phyloP scores from a whole-genome alignment of 2,797 vertebrate genomes.

The Antrozous pallidus region DNA sequence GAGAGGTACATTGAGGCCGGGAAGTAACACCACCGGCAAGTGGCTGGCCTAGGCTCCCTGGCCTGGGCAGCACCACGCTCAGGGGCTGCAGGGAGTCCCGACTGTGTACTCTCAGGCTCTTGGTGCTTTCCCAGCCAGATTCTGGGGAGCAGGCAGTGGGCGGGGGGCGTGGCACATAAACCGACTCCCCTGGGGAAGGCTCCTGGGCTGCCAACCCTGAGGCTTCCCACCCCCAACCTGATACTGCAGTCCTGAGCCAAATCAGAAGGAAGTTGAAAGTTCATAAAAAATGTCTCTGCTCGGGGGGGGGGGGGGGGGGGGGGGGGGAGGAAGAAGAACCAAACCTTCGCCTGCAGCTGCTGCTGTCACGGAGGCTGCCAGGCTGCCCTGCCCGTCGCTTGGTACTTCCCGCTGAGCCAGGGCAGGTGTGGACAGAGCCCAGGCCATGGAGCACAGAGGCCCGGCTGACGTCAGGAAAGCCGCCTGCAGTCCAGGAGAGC shows the following conservation, averaged over 20 bases:
- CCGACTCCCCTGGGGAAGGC: neutral
- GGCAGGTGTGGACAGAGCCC: neutral
- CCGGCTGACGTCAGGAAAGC: neutral
- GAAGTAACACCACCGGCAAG: neutral
- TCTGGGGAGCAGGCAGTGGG: rapidly evolving
- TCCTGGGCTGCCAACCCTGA: neutral
- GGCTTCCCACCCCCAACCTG: neutral
- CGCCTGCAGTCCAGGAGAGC: neutral
- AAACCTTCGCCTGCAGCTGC: neutral
- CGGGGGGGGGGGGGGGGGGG: neutral
- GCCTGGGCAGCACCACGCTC: neutral
- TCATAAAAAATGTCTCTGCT: constrained; percentile 46
- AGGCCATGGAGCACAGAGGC: neutral
- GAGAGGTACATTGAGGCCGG: neutral
- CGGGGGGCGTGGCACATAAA: neutral
- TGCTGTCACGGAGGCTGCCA: neutral
- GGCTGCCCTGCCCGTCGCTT: neutral
- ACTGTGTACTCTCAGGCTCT: neutral
- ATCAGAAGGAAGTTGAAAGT: constrained; percentile 67
- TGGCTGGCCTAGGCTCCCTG: neutral
- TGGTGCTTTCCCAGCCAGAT: constrained; percentile 18
- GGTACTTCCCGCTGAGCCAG: rapidly evolving
- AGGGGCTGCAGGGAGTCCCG: neutral
- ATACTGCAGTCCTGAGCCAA: constrained; percentile 46
- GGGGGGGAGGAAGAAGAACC: neutral